Evolutionary conservation across 2,797 vertebrate genomes (phyloP).

Genomic region (Peromyscus eremicus): DNA sequence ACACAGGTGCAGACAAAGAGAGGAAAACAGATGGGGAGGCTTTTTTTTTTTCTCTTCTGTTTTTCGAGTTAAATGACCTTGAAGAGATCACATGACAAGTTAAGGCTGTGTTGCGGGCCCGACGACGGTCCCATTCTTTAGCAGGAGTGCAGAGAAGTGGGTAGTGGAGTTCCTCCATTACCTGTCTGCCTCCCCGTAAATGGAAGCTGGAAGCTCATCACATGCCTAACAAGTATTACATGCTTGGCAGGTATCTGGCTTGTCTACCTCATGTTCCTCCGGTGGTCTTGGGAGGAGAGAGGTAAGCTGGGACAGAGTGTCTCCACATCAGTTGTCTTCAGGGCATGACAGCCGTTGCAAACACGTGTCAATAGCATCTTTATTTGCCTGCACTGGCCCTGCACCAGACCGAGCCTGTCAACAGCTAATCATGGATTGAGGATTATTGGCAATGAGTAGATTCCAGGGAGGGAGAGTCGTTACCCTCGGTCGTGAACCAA

Average conservation of each 20-base stretch:
- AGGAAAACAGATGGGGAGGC: conserved; percentile 70
- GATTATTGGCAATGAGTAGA: background rate
- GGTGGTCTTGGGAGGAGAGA: background rate
- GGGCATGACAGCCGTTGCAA: background rate
- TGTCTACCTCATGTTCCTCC: fast-evolving
- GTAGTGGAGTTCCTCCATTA: background rate
- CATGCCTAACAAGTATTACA: fast-evolving
- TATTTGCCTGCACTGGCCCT: background rate
- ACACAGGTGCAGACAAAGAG: conserved; percentile 82
- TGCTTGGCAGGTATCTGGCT: background rate
- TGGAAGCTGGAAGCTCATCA: fast-evolving
- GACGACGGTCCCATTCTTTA: background rate
- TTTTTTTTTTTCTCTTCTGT: background rate
- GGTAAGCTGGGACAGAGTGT: background rate
- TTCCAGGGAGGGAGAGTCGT: background rate
- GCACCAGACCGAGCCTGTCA: background rate
- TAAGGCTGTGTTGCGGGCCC: background rate
- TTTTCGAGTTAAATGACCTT: conserved; percentile 61
- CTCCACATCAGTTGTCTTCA: background rate
- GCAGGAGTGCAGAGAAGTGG: too few relatives aligned
- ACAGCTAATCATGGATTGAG: background rate
- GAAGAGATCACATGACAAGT: background rate
- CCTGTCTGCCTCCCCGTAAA: too few relatives aligned
- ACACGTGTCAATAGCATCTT: background rate
- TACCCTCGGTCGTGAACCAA: background rate